Evolutionary conservation across 2,113 vertebrate genomes (phyloP).

Genomic region (Rhineura floridana): DNA sequence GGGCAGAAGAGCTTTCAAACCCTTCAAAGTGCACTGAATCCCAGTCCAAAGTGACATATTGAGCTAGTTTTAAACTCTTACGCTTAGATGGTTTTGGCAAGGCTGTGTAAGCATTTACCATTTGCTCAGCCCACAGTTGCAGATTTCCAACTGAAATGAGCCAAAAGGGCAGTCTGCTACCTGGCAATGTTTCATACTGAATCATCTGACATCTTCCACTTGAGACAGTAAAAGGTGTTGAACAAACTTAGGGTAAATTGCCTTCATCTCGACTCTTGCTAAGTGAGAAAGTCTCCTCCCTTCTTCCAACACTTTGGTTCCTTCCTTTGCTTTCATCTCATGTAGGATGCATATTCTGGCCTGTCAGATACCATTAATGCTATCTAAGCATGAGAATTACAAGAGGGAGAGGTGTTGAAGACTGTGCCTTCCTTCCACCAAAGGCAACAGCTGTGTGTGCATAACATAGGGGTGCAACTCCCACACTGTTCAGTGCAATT

Average conservation of each 20-base stretch:
- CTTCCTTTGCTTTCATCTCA: neutral
- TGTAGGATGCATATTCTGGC: neutral
- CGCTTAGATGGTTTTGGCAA: slow-evolving; percentile 10
- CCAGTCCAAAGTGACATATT: slow-evolving; percentile 49
- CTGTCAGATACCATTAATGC: neutral
- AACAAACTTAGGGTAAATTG: slow-evolving; percentile 46
- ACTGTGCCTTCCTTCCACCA: slow-evolving; percentile 30
- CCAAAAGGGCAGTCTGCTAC: slow-evolving; percentile 61
- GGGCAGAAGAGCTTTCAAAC: neutral
- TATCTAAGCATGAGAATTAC: neutral
- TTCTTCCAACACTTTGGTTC: neutral
- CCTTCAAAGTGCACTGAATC: slow-evolving; percentile 52
- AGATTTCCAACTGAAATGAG: slow-evolving; percentile 52
- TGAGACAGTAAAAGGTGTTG: slow-evolving; percentile 65
- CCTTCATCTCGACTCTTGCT: slow-evolving; percentile 27
- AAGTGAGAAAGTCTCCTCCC: slow-evolving; percentile 34
- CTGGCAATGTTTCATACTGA: slow-evolving; percentile 55
- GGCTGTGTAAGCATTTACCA: slow-evolving; percentile 29
- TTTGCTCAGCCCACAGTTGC: slow-evolving; percentile 32
- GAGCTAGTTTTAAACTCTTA: too few species aligned
- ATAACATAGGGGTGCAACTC: neutral
- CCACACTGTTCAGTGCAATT: neutral
- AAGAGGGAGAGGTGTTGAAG: neutral
- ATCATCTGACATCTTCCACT: slow-evolving; percentile 68
- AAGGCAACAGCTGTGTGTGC: slow-evolving; percentile 58